These are phyloP conservation scores for Chironomus riparius DNA, from an alignment of 2,888 invertebrate genomes.

Conservation along the genomic window DNA sequence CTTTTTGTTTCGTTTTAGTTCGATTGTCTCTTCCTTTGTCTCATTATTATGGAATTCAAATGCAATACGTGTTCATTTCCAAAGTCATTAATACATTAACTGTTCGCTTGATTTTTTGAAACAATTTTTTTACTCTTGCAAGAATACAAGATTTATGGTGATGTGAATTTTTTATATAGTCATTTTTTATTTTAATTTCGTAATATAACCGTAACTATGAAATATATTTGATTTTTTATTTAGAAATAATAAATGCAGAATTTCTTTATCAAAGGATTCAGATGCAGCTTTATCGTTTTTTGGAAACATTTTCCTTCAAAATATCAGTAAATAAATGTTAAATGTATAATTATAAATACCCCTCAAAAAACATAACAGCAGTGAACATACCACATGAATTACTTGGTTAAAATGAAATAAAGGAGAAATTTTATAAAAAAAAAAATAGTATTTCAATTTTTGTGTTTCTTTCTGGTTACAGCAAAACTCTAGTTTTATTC, in stretches of 20 bases:
- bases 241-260: neutral
- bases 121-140: neutral
- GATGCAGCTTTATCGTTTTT: neutral
- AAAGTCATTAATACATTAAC: constrained; percentile 9
- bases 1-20: too few species aligned
- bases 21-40: neutral
- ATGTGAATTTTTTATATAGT: neutral
- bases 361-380: neutral
- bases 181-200: neutral
- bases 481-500: too few species aligned
- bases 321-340: neutral
- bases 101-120: neutral
- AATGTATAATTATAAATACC: neutral
- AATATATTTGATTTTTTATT: neutral
- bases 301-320: neutral
- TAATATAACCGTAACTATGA: neutral
- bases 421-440: neutral
- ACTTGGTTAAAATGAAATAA: neutral
- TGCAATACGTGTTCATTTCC: constrained; percentile 23
- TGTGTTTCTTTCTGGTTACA: too few species aligned
- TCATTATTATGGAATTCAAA: neutral
- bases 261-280: neutral
- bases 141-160: neutral
- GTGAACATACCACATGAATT: neutral
- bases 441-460: too few species aligned